Base-by-base conservation (phyloP, 2,888 invertebrate species). In the Teleiodes luculella region DNA sequence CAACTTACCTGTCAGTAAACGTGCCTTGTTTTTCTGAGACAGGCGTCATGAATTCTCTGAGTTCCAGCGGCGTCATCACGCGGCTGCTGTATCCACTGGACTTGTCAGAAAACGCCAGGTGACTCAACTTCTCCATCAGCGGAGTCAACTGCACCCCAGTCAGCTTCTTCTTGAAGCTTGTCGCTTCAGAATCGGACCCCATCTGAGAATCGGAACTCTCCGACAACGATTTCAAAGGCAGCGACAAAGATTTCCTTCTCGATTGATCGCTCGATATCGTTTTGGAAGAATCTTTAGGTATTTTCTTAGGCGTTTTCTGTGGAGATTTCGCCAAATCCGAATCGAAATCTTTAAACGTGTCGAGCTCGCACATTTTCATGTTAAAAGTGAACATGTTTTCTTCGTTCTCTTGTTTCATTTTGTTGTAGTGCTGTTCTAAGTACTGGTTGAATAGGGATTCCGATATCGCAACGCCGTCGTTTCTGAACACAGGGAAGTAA, bases 91-190 rank as follows among this genome's bases (percentile, higher is more conserved):
- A 93, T 0, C 93, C 93, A 57, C 93, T 93, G 0, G 93, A 93
- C 62, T 91, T 91, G 62, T 94, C 94, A 54, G 91, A 92, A 62
- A 93, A 90, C 1, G 95, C 94, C 55, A 95, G 74, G 48, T 95
- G 91, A 61, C 94, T 95, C 39, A 96, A 74, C 72, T 95, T 96
- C 30, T 95, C 94, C 94, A 96, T 95, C 0, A 96, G 74, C 0
- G 96, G 96, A 0, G 96, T 96, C 49, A 96, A 70, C 57, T 94
- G 95, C 0, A 95, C 92, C 0, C 94, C 94, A 8, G 91, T 91
- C 31, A 92, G 62, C 61, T 92, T 92, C 66, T 91, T 91, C 60
- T 88, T 87, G 52, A 85, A 82, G 56, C 83, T 80, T 0, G 80
- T 74, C 1, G 77, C 72, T 41, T 88, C 84, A 0, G 81, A 68